A percentile compares a stretch with the other conserved stretches of the same genome.
phyloP scores from a whole-genome alignment of 2,888 invertebrate genomes.

The Pseudococcus viburni region DNA sequence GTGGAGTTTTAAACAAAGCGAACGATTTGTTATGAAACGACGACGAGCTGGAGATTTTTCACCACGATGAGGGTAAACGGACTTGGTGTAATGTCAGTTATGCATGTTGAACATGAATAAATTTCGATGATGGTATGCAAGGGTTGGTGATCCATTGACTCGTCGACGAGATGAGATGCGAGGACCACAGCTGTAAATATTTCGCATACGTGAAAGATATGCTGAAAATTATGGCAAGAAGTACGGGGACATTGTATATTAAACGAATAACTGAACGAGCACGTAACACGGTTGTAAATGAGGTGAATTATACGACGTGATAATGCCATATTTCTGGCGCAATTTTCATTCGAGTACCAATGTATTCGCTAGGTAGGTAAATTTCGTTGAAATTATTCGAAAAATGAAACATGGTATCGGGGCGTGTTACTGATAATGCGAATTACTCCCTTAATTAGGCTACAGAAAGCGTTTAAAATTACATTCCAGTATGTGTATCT shows the following conservation, averaged over 20 bases:
- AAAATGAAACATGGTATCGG: constrained; percentile 37
- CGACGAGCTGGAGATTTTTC: background rate
- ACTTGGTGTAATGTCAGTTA: background rate
- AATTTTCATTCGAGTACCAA: background rate
- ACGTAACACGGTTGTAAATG: constrained; percentile 11
- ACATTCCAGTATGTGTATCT: background rate
- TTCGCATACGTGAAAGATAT: background rate
- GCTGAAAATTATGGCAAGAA: background rate
- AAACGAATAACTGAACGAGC: background rate
- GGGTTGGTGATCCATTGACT: background rate
- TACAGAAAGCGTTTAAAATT: constrained; percentile 46
- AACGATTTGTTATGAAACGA: background rate
- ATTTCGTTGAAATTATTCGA: constrained; percentile 44
- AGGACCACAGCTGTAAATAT: constrained; percentile 10
- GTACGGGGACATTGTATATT: background rate
- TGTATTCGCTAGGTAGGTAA: background rate
- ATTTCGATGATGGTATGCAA: background rate
- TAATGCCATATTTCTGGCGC: constrained; percentile 5
- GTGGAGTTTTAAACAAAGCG: background rate
- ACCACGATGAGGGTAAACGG: background rate
- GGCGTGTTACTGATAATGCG: constrained; percentile 35
- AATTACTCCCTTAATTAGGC: constrained; percentile 49
- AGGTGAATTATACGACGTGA: constrained; percentile 20
- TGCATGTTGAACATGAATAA: background rate
- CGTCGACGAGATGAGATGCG: background rate